Evolutionary conservation across 2,888 invertebrate species (phyloP).

Genomic region (Orchesellides sinensis): DNA sequence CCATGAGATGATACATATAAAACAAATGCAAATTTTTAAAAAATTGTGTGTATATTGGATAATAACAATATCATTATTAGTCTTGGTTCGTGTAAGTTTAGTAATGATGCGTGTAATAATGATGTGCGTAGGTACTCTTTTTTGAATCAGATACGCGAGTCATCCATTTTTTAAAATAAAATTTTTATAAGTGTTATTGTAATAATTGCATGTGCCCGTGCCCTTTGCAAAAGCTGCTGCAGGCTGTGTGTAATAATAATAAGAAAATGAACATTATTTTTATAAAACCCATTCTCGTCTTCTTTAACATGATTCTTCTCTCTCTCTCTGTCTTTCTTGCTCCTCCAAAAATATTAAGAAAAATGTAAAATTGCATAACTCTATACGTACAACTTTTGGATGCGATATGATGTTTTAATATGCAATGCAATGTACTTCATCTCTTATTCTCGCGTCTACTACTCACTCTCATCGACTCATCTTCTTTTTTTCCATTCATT

Average conservation of each 20-base stretch:
- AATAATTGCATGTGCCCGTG: not conserved
- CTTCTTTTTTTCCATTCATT: constrained; percentile 7
- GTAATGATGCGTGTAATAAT: constrained; percentile 18
- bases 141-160: constrained; percentile 39
- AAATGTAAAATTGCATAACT: constrained; percentile 3
- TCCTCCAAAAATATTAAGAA: constrained; percentile 23
- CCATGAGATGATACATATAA: not conserved
- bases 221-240: not conserved
- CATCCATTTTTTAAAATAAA: constrained; percentile 12
- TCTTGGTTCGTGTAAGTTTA: too few species aligned
- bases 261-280: not conserved
- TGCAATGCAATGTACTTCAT: not conserved
- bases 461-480: too few species aligned
- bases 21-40: constrained; percentile 6
- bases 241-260: not conserved
- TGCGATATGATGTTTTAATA: not conserved
- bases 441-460: not conserved
- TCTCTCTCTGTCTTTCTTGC: too few species aligned
- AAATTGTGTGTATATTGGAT: not conserved
- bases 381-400: not conserved
- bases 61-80: not conserved
- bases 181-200: too few species aligned
- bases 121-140: constrained; percentile 8
- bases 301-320: not conserved
- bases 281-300: not conserved